Base-by-base conservation (phyloP, 2,797 vertebrate genomes). In the Melanotaenia nigrans region DNA sequence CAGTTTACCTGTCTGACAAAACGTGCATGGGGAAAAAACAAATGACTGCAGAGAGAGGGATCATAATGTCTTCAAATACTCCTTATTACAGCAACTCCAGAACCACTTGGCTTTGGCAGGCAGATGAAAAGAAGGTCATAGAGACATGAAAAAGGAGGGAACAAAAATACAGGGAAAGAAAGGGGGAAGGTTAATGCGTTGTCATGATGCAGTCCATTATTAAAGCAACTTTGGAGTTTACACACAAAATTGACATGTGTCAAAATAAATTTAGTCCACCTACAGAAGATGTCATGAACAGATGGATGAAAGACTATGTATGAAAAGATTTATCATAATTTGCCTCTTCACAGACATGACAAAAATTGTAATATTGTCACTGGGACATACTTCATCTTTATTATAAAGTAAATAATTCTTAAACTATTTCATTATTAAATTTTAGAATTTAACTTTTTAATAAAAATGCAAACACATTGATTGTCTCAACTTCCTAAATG, bases 1-100 rank as follows among this genome's bases (percentile, higher is more conserved):
- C 79, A 64, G 84, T 81, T 89, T 84, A 89, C 82, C 75, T 85
- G 77, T 62, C 49, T n/a, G 61, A 75, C 65, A 82, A 79, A 71
- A 30, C 45, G 72, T 78, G 63, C 81, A 61, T 28, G 63, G 80
- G 3, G 68, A 56, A 68, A 63, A 81, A 90, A 89, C 79, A 88
- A 90, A 89, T 89, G 87, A 89, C 83, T 88, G 85, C 76, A 30
- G 75, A 81, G 73, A 62, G 40, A 55, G 68, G 59, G 71, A 76
- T 81, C 83, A 67, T 77, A 65, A 82, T 71, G 74, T 72, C 78
- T 75, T 76, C 69, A 71, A 79, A 83, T 71, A 65, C 61, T 81
- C 42, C 8, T 73, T 59, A 22, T 77, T 66, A 74, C 65, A 73
- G 82, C 49, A 64, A 66, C 73, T 84, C 64, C 61, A 75, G 71